Base-by-base conservation (phyloP, 2,888 invertebrate genomes). In the Dryococelus australis region DNA sequence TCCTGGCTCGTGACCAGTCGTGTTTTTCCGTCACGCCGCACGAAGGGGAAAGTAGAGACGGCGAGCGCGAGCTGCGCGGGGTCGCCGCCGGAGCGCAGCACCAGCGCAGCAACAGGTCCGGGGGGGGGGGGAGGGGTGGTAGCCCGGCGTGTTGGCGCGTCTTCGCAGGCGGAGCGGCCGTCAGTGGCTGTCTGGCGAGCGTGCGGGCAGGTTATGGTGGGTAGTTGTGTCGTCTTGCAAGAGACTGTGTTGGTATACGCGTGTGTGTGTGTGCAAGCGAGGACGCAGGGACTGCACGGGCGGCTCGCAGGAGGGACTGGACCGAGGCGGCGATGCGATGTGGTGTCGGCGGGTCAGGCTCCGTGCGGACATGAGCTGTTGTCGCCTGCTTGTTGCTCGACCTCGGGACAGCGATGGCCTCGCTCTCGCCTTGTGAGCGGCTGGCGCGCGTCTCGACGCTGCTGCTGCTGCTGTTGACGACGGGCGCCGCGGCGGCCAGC, bases 401-500 rank as follows among this genome's bases (percentile, higher is more conserved):
- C 16, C 28, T 28, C 27, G 43, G 28, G 16, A 83, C 43, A 6
- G 83, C 27, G 83, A 28, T 28, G 83, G 35, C 83, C 83, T 12
- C 83, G 28, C 9, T 6, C 79, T 12, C 16, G 35, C 35, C 28
- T 26, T 83, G 83, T 83, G 83, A 83, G 79, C 35, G 10, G 83
- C 28, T 12, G 28, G 28, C 43, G 10, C n/a, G n/a, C 43, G 43
- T 8, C 28, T 43, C 8, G 83, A n/a, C 83, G 35, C 83, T 35
- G 83, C 83, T 83, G 43, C 83, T 83, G 3, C 35, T 28, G 20
- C 9, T 27, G 16, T 20, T 27, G 27, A n/a, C 35, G 83, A 26
- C 83, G 83, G 27, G 83, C 43, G 43, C 83, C 83, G 43, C 92
- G 92, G 93, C 94, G 92, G 94, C 94, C 91, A 93, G 93, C 89